phyloP scores from a whole-genome alignment of 37 sponge, comb jelly and placozoan species.

The Chondrilla cf. caribensis region DNA sequence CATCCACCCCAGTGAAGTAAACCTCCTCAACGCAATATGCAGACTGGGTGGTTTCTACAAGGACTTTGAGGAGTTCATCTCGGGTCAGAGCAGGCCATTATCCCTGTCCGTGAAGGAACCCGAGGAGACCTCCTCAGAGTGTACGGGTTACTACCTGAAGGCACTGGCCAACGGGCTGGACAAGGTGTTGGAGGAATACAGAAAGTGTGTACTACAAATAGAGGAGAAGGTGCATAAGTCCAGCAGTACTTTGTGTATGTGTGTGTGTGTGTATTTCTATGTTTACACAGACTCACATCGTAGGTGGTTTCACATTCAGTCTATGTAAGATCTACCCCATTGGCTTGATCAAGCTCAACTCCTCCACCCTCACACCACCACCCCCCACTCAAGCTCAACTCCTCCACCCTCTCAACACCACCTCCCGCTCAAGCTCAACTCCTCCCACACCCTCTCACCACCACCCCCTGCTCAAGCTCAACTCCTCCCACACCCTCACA shows the following conservation, averaged over 20 bases:
- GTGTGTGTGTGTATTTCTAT: too few relatives aligned
- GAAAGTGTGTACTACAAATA: conserved; percentile 46
- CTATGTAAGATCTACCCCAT: too few relatives aligned
- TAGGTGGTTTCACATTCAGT: too few relatives aligned
- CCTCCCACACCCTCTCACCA: too few relatives aligned
- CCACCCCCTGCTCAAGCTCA: too few relatives aligned
- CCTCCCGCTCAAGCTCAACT: too few relatives aligned
- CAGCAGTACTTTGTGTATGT: too few relatives aligned
- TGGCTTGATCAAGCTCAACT: too few relatives aligned
- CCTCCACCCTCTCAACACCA: too few relatives aligned
- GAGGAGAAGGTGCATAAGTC: conserved; percentile 70
- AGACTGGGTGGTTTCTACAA: conserved; percentile 65
- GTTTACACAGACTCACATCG: not conserved
- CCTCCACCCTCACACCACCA: too few relatives aligned
- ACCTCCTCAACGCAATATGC: conserved; percentile 61
- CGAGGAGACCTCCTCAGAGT: not conserved
- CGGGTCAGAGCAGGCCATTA: conserved; percentile 42
- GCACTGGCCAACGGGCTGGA: conserved; percentile 67
- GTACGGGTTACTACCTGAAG: conserved; percentile 49
- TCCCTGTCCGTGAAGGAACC: not conserved
- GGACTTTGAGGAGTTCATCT: conserved; percentile 50
- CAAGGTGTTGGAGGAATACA: conserved; percentile 47
- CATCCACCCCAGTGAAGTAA: conserved; percentile 71
- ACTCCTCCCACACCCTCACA: too few relatives aligned
- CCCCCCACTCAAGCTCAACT: too few relatives aligned